phyloP scores from a whole-genome alignment of 92 coral and sea anemone species.

The Heliopora coerulea region DNA sequence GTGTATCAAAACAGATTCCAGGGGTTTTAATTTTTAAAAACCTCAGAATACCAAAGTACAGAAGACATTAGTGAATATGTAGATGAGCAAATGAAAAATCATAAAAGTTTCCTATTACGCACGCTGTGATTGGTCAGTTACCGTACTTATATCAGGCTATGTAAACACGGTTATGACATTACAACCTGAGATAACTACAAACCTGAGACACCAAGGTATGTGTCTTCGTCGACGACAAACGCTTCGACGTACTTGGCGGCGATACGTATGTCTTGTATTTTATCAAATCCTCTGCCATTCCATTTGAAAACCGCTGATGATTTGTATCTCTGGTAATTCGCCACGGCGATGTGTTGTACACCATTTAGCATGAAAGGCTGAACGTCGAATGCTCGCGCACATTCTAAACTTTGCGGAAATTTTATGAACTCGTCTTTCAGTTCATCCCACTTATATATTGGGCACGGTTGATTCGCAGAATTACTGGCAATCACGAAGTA shows the following conservation, averaged over 20 bases:
- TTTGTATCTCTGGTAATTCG: slow-evolving; percentile 62
- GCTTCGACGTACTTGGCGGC: slow-evolving; percentile 83
- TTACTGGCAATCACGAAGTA: slow-evolving; percentile 83
- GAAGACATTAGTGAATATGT: too few species aligned
- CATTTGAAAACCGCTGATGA: slow-evolving; percentile 79
- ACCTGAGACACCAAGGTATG: slow-evolving; percentile 82
- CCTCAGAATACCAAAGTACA: too few species aligned
- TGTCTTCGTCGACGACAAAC: slow-evolving; percentile 63
- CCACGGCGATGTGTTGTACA: slow-evolving; percentile 69
- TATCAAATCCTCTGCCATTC: slow-evolving; percentile 70
- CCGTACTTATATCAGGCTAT: too few species aligned
- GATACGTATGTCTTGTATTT: slow-evolving; percentile 71
- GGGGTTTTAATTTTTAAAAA: too few species aligned
- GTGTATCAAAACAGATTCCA: too few species aligned
- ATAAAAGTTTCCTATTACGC: too few species aligned
- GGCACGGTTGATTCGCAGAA: slow-evolving; percentile 63
- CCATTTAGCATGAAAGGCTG: slow-evolving; percentile 73
- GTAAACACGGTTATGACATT: too few species aligned
- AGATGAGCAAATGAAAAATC: too few species aligned
- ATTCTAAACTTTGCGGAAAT: slow-evolving; percentile 62
- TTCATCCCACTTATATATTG: slow-evolving; percentile 76
- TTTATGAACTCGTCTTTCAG: slow-evolving; percentile 49
- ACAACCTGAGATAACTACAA: too few species aligned
- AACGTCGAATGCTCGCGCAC: slow-evolving; percentile 74
- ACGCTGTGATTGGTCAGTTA: too few species aligned